Conservation (phyloP, 2,888 invertebrate genomes). For the Eupithecia inturbata region DNA sequence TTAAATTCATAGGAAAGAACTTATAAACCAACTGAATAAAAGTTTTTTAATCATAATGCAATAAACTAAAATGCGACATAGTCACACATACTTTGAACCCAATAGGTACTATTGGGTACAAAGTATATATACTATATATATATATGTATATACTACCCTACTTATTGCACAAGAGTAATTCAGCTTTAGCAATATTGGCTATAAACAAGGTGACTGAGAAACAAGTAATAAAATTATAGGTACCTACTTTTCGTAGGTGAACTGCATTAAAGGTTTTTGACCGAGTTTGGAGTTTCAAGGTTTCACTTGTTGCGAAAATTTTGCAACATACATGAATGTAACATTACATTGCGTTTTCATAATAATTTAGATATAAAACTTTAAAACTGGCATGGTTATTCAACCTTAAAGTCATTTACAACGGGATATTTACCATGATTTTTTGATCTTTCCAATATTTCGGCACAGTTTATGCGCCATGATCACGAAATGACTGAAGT, state of each 20-base stretch:
- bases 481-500: too few relatives aligned
- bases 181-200: conserved; percentile 25
- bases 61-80: not conserved
- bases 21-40: not conserved
- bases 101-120: too few relatives aligned
- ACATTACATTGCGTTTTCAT: not conserved
- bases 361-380: too few relatives aligned
- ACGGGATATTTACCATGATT: too few relatives aligned
- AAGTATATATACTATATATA: too few relatives aligned
- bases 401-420: too few relatives aligned
- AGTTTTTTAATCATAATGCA: not conserved
- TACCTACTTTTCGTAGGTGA: conserved; percentile 8
- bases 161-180: conserved; percentile 18
- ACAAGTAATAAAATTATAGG: conserved; percentile 30
- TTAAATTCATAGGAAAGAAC: not conserved
- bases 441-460: too few relatives aligned
- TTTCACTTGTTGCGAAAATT: conserved; percentile 2
- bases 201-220: conserved; percentile 31
- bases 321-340: not conserved
- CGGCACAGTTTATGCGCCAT: too few relatives aligned
- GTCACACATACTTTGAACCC: not conserved
- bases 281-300: not conserved
- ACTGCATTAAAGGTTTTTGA: conserved; percentile 15
- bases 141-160: too few relatives aligned
- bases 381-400: too few relatives aligned